Conservation (phyloP, 2,113 vertebrate species). For the Pangasianodon gigas region DNA sequence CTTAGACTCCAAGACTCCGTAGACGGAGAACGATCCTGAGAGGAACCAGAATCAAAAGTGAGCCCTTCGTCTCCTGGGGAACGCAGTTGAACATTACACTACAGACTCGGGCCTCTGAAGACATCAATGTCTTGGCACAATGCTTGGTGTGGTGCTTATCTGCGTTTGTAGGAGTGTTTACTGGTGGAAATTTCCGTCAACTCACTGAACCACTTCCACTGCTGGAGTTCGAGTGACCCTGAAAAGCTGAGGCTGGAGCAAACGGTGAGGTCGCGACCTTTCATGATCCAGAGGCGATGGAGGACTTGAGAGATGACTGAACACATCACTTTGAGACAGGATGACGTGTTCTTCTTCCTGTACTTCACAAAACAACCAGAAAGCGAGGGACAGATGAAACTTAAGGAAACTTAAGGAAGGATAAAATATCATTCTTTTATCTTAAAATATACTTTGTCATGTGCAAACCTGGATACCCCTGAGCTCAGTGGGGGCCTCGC, state of each 20-base stretch:
- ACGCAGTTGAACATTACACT: not conserved
- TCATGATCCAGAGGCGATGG: constrained; percentile 39
- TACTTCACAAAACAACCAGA: not conserved
- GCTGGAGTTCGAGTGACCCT: constrained; percentile 49
- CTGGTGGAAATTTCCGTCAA: not conserved
- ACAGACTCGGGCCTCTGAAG: too few species aligned
- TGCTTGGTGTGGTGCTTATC: not conserved
- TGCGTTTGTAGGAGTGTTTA: not conserved
- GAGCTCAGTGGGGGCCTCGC: constrained; percentile 51
- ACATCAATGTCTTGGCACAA: not conserved
- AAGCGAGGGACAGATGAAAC: not conserved
- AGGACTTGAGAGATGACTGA: constrained; percentile 50
- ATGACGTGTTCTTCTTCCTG: constrained; percentile 55
- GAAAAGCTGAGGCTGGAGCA: constrained; percentile 54
- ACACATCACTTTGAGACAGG: constrained; percentile 49
- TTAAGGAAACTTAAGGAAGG: too few species aligned
- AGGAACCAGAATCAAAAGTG: not conserved
- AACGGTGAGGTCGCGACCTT: constrained; percentile 43
- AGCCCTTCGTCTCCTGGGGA: not conserved
- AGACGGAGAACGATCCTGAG: too few species aligned
- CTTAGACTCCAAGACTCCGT: too few species aligned
- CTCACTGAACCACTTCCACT: constrained; percentile 49
- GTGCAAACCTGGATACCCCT: constrained; percentile 52
- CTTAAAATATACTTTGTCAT: not conserved
- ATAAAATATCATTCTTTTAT: not conserved